These are phyloP conservation scores for Agrochola circellaris DNA, from an alignment of 2,888 invertebrate genomes.

Conservation along the genomic window DNA sequence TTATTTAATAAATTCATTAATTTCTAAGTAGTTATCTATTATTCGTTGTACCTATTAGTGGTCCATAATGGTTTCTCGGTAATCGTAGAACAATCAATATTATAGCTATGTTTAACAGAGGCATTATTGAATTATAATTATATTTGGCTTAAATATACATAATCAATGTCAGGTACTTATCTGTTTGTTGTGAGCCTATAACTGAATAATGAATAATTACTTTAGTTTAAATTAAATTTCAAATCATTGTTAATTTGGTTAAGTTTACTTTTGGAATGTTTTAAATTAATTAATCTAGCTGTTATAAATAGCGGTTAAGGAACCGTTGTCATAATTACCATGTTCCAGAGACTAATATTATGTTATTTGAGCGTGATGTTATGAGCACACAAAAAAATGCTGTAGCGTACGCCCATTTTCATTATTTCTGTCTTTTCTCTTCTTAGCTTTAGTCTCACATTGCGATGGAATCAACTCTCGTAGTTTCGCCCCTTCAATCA, in stretches of 20 bases:
- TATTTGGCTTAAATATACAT: neutral
- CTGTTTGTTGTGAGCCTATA: neutral
- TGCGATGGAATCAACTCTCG: too few species aligned
- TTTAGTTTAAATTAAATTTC: neutral
- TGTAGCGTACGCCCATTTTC: too few species aligned
- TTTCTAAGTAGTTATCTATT: neutral
- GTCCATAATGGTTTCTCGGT: conserved; percentile 5
- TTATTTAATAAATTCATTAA: neutral
- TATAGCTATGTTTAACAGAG: neutral
- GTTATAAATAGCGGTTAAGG: neutral
- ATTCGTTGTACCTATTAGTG: neutral
- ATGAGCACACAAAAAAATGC: neutral
- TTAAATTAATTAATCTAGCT: neutral
- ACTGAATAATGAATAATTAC: conserved; percentile 1
- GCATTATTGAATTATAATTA: neutral
- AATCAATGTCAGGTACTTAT: neutral
- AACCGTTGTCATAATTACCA: neutral
- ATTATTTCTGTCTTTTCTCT: neutral
- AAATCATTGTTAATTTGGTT: neutral
- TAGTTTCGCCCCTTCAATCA: too few species aligned
- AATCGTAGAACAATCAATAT: conserved; percentile 6
- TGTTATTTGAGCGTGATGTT: neutral
- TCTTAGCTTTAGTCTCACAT: neutral
- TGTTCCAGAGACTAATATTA: neutral
- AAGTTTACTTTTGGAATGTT: neutral